phyloP scores from a whole-genome alignment of 1,140 invertebrate genomes.

The Cyclina sinensis region DNA sequence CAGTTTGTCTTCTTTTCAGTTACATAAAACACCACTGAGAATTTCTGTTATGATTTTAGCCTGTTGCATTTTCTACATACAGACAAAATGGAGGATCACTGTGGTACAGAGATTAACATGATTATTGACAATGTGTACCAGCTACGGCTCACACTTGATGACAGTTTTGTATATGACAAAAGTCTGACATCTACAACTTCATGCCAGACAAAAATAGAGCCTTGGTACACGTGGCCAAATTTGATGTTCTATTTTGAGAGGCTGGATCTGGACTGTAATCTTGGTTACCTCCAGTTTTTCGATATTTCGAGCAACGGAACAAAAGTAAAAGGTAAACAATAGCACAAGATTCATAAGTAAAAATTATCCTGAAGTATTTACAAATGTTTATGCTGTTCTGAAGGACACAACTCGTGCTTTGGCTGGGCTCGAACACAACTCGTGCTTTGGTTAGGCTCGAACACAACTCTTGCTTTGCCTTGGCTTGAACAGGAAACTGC shows the following conservation, averaged over 20 bases:
- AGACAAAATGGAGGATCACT: slow-evolving; percentile 12
- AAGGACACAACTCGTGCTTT: no score
- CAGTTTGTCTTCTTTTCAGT: neutral
- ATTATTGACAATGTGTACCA: slow-evolving; percentile 4
- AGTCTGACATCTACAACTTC: neutral
- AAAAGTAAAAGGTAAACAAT: slow-evolving; percentile 37
- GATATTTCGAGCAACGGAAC: neutral
- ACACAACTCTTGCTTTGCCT: no score
- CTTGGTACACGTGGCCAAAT: slow-evolving; percentile 23
- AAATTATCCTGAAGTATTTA: no score
- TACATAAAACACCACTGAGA: neutral
- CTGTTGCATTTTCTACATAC: neutral
- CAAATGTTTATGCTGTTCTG: no score
- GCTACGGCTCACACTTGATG: neutral
- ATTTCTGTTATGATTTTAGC: neutral
- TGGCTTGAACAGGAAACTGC: no score
- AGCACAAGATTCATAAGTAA: no score
- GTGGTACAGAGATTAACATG: neutral
- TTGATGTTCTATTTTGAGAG: slow-evolving; percentile 33
- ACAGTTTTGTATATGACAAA: neutral
- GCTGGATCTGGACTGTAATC: neutral
- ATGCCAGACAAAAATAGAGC: neutral
- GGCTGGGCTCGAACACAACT: no score
- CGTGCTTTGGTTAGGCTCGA: no score
- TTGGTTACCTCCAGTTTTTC: slow-evolving; percentile 14